Percentiles rank a stretch among this genome's conserved stretches.
phyloP scores from a whole-genome alignment of 1,140 invertebrate genomes.

The Zeugodacus cucurbitae region DNA sequence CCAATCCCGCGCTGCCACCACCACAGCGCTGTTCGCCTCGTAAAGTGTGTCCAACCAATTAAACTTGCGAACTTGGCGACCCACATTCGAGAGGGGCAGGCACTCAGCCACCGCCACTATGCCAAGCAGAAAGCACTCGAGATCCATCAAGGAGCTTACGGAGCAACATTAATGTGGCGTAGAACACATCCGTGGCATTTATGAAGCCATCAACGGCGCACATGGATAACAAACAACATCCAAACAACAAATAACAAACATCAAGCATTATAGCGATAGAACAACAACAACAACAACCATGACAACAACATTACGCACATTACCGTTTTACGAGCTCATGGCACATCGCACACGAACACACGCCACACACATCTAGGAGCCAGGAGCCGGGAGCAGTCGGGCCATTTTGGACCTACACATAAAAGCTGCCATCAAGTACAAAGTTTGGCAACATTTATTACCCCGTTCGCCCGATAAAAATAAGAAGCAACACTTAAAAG shows the following conservation, averaged over 20 bases:
- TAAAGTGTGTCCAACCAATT: slow-evolving; percentile 38
- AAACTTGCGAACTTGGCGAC: slow-evolving; percentile 5
- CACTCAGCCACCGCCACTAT: background rate
- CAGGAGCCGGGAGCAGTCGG: background rate
- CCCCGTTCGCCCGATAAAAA: slow-evolving; percentile 35
- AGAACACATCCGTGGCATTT: slow-evolving; percentile 49
- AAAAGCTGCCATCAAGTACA: slow-evolving; percentile 43
- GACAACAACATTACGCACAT: background rate
- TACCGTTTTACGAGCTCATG: slow-evolving; percentile 1
- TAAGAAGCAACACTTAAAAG: slow-evolving; percentile 43
- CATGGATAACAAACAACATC: slow-evolving; percentile 50
- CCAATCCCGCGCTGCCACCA: background rate
- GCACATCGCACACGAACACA: background rate
- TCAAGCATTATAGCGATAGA: background rate
- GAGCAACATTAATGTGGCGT: slow-evolving; percentile 28
- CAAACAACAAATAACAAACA: background rate
- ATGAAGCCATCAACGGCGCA: slow-evolving; percentile 64
- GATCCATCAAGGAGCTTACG: slow-evolving; percentile 34
- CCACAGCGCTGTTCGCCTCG: background rate
- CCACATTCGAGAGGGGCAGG: background rate
- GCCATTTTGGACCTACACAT: slow-evolving; percentile 33
- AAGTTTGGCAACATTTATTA: slow-evolving; percentile 45
- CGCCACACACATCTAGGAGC: background rate
- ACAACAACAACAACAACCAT: background rate
- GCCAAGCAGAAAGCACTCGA: background rate